Conservation (phyloP, 2,888 invertebrate genomes). For the Nephrotoma flavescens region DNA sequence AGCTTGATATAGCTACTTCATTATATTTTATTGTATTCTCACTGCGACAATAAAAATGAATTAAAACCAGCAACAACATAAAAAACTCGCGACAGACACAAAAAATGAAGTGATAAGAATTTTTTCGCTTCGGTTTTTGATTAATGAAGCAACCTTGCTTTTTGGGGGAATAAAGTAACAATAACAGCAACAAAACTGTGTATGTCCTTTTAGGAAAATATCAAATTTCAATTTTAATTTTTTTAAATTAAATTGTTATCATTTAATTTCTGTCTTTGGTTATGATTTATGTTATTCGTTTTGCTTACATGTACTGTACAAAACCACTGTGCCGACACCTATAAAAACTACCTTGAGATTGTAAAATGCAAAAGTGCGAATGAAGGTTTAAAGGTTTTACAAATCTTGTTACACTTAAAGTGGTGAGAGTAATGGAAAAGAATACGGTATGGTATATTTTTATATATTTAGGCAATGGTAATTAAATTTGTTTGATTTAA, state of each 20-base stretch:
- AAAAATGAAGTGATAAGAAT: neutral
- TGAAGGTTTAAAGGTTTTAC: neutral
- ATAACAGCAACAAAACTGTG: neutral
- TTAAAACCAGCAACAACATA: neutral
- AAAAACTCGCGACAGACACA: neutral
- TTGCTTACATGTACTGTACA: neutral
- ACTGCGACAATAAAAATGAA: neutral
- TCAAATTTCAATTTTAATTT: neutral
- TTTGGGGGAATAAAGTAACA: neutral
- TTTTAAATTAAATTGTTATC: neutral
- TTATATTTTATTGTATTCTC: neutral
- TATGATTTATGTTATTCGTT: neutral
- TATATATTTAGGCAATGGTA: no score
- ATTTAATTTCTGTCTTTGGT: neutral
- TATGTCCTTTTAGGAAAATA: neutral
- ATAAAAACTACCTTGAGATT: neutral
- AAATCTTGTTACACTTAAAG: neutral
- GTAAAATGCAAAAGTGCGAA: neutral
- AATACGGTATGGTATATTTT: no score
- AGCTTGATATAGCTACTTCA: neutral
- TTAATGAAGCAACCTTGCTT: neutral
- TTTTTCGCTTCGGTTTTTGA: neutral
- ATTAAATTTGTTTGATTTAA: no score
- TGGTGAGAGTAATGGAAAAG: neutral
- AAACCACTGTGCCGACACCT: neutral